Conservation (phyloP, 2,797 vertebrate species). For the Euthynnus affinis region DNA sequence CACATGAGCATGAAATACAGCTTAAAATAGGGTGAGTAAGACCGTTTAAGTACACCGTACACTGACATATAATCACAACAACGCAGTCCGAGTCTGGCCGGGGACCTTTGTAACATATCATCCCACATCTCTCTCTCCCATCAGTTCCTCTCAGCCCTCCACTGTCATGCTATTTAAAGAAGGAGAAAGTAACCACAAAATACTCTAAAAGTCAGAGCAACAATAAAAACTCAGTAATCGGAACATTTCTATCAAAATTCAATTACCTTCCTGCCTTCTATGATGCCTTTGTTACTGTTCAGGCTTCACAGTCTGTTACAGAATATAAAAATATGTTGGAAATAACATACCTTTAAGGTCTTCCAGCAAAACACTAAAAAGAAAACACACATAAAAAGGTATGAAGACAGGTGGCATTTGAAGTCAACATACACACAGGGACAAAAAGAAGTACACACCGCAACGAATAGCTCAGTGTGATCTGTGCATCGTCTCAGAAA, state of each 20-base stretch:
- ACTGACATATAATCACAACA: no score
- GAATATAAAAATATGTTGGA: slow-evolving; percentile 1
- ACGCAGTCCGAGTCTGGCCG: neutral
- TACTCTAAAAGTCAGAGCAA: neutral
- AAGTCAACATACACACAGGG: neutral
- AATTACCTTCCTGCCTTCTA: slow-evolving; percentile 2
- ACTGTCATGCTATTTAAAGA: neutral
- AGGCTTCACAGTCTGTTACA: slow-evolving; percentile 14
- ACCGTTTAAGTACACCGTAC: neutral
- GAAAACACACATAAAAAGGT: neutral
- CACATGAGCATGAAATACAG: slow-evolving; percentile 7
- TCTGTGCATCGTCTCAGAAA: slow-evolving; percentile 34
- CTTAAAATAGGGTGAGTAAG: neutral
- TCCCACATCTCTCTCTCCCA: neutral
- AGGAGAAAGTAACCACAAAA: neutral
- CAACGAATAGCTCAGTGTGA: slow-evolving; percentile 25
- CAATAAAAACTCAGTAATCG: neutral
- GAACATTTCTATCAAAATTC: slow-evolving; percentile 11
- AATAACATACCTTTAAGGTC: slow-evolving; percentile 5
- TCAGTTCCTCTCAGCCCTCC: neutral
- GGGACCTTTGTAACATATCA: neutral
- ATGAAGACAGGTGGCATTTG: slow-evolving; percentile 6
- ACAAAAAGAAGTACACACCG: neutral
- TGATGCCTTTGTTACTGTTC: neutral
- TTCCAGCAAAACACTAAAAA: neutral